These are phyloP conservation scores for Cephus rjabovi DNA, from an alignment of 2,888 invertebrate genomes.

Conservation along the genomic window DNA sequence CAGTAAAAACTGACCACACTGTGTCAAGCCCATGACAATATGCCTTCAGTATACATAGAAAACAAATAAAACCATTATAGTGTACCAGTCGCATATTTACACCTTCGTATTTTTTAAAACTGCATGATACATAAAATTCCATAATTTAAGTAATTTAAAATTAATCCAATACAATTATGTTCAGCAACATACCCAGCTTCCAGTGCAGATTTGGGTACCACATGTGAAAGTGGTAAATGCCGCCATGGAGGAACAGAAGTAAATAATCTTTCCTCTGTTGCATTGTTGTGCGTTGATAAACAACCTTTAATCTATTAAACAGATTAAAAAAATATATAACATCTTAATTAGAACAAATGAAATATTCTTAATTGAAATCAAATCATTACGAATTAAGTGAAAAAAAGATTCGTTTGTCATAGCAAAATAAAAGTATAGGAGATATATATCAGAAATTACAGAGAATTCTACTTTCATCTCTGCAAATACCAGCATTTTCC, in stretches of 20 bases:
- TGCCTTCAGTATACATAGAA: conserved; percentile 72
- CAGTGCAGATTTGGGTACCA: conserved; percentile 62
- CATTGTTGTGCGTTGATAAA: conserved; percentile 59
- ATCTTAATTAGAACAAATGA: neutral
- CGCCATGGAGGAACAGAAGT: conserved; percentile 61
- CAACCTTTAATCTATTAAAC: conserved; percentile 57
- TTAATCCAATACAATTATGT: conserved; percentile 6
- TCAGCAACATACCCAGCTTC: conserved; percentile 57
- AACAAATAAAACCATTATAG: neutral
- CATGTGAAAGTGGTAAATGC: conserved; percentile 54
- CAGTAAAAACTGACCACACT: conserved; percentile 91
- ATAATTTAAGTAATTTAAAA: neutral
- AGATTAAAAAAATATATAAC: neutral
- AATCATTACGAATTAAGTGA: neutral
- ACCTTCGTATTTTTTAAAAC: neutral
- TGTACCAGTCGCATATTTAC: neutral
- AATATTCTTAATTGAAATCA: conserved; percentile 1
- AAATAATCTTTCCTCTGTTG: conserved; percentile 61
- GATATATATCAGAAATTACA: neutral
- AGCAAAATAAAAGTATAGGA: neutral
- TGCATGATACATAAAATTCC: neutral
- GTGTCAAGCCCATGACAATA: conserved; percentile 94
- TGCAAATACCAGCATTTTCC: neutral
- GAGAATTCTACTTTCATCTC: neutral
- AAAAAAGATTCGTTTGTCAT: neutral